Percentiles rank a stretch among this genome's conserved stretches.
phyloP scores from a whole-genome alignment of 2,113 vertebrate species.

The Elachura formosa region DNA sequence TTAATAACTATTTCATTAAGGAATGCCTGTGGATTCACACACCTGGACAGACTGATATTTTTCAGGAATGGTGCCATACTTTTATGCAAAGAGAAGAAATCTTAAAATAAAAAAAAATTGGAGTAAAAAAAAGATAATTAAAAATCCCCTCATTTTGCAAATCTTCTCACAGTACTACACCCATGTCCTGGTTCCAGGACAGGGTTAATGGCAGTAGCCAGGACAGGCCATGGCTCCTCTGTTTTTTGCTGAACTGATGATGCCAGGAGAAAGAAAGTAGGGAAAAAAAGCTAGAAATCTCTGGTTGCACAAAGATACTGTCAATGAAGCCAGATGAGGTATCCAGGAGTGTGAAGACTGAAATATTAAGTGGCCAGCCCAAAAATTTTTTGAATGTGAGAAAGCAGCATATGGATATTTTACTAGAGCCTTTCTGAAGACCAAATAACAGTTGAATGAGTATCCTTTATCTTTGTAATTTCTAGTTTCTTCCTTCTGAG shows the following conservation, averaged over 20 bases:
- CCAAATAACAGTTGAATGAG: not conserved
- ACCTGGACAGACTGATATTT: not conserved
- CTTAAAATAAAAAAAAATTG: not conserved
- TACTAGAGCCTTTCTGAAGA: not conserved
- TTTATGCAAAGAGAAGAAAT: not conserved
- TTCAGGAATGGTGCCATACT: not conserved
- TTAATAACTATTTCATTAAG: not conserved
- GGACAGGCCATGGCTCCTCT: not conserved
- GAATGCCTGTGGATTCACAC: not conserved
- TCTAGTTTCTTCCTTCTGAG: not conserved
- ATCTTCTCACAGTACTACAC: not conserved
- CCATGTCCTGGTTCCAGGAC: not conserved
- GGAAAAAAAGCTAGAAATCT: not conserved
- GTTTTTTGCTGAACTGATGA: not conserved
- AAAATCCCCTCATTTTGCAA: not conserved
- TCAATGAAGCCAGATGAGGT: not conserved
- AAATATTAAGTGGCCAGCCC: not conserved
- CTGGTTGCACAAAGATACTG: not conserved
- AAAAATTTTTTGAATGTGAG: not conserved
- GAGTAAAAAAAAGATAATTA: not conserved
- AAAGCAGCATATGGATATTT: not conserved
- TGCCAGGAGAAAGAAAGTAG: not conserved
- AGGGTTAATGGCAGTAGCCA: not conserved
- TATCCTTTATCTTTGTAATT: not conserved
- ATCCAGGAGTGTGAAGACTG: not conserved